Evolutionary conservation across 2,113 vertebrate genomes (phyloP), one percentile per base, ranked within the genome.

Genomic region (Amia ocellicauda): DNA sequence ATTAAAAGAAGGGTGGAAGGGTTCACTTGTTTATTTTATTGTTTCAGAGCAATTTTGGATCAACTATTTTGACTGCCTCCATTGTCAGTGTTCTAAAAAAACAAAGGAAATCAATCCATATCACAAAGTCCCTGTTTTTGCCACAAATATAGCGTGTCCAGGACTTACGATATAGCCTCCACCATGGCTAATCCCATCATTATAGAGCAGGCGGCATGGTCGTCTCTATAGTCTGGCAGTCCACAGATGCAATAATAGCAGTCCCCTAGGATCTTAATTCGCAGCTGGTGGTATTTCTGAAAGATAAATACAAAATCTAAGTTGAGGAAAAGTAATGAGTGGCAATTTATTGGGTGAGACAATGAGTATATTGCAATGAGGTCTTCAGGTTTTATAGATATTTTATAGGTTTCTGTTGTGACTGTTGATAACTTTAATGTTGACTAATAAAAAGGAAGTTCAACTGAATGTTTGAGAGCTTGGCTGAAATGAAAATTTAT

Each of bases 231-330:
- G 74, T 96, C 94, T 0, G 96, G 96, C 67, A 98, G 86, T 8
- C 95, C 96, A 1, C 94, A 98, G 81, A 98, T 98, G 68, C 96
- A 98, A 78, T 98, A 98, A 74, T 98, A 98, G 58, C 95, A 98
- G 79, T 98, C 95, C 0, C 95, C 95, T 54, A 98, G 84, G 74
- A 98, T 98, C 86, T 98, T 98, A 71, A 98, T 98, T 19, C 95
- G 89, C 67, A 97, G 74, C 71, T 97, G 94, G 74, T 97, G 92
- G 73, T 96, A 83, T 79, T 90, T 83, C 95, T 98, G 8, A 31
- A 1, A 60, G 23, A 43, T 2, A 14, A 66, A 29, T 20, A 26
- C 62, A 2, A 20, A 10, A 28, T 24, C 2, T 26, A n/a, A 20
- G n/a, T 24, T 62, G 14, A 7, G 22, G 23, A 7, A 60, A 5